Evolutionary conservation across 2,113 vertebrate species (phyloP), one percentile per base, ranked within the genome.

Genomic region (Sakesphorus luctuosus): DNA sequence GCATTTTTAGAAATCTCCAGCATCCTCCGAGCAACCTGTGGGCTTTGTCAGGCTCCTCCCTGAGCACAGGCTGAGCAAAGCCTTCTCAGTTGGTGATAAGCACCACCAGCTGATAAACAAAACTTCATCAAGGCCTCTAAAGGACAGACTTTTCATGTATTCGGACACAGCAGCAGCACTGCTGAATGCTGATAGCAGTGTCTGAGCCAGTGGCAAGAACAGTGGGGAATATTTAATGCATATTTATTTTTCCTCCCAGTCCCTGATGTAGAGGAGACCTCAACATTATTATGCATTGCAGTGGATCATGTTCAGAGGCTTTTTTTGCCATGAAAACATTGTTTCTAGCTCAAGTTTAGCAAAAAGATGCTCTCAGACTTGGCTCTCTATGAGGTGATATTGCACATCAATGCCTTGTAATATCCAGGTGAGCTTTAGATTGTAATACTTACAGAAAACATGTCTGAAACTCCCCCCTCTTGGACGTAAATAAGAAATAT

Each of bases 111-210:
- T 36, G 75, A 80, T 83, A 65, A 91, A 36, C 61, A 79, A 25
- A 73, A 69, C 65, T 84, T 90, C 68, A 23, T 49, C 58, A 13
- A 50, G 59, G 68, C 59, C 84, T 86, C 76, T 43, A 43, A 65
- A 69, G 68, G 63, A 69, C 53, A 66, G 79, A 73, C 8, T 28
- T 80, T 65, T 62, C 35, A 5, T 46, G 25, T 26, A 2, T 23
- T 80, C 0, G 12, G 55, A 16, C 67, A 31, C 31, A 49, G 89
- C 49, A 72, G 78, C 62, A 58, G 46, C 8, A 0, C 31, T 83
- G 88, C 85, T 66, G 94, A 83, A 82, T 69, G 90, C 87, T 78
- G 90, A 76, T 65, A 23, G 65, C 61, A 52, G 14, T 50, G 50
- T 20, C 55, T 71, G 94, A 80, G 28, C 40, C 28, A 7, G 29